Conservation (phyloP, 1,140 invertebrate genomes). For the Bradysia coprophila region DNA sequence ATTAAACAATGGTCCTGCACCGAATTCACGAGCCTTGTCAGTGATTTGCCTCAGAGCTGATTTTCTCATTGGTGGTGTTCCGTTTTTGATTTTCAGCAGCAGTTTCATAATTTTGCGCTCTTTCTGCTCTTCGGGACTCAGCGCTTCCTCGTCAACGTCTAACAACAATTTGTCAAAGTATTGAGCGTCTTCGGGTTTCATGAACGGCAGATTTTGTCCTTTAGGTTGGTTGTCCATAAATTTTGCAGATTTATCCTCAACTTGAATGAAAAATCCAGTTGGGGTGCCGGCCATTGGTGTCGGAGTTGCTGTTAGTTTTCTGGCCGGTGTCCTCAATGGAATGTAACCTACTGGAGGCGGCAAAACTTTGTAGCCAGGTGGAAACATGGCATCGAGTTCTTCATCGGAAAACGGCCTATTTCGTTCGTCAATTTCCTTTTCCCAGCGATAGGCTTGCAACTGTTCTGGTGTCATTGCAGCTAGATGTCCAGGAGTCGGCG, state of each 20-base stretch:
- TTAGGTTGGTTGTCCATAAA: slow-evolving; percentile 95
- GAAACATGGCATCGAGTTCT: slow-evolving; percentile 93
- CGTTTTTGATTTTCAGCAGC: slow-evolving; percentile 97
- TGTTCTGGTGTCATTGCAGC: slow-evolving; percentile 98
- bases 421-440: slow-evolving; percentile 94
- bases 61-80: slow-evolving; percentile 98
- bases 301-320: slow-evolving; percentile 93
- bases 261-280: slow-evolving; percentile 91
- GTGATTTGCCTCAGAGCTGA: slow-evolving; percentile 94
- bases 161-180: slow-evolving; percentile 98
- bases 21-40: slow-evolving; percentile 95
- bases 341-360: slow-evolving; percentile 91
- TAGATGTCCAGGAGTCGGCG: slow-evolving; percentile 84
- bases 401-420: slow-evolving; percentile 93
- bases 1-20: slow-evolving; percentile 95
- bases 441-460: slow-evolving; percentile 95
- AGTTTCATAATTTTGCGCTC: slow-evolving; percentile 99
- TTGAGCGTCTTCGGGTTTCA: slow-evolving; percentile 99
- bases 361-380: slow-evolving; percentile 93
- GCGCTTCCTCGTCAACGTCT: slow-evolving; percentile 92
- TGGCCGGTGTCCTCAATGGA: slow-evolving; percentile 90
- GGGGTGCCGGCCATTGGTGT: slow-evolving; percentile 89
- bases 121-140: slow-evolving; percentile 93
- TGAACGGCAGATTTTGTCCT: slow-evolving; percentile 80
- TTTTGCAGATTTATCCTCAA: slow-evolving; percentile 61